These are phyloP conservation scores for Hippocampus abdominalis DNA, from an alignment of 2,113 vertebrate species.

Conservation along the genomic window DNA sequence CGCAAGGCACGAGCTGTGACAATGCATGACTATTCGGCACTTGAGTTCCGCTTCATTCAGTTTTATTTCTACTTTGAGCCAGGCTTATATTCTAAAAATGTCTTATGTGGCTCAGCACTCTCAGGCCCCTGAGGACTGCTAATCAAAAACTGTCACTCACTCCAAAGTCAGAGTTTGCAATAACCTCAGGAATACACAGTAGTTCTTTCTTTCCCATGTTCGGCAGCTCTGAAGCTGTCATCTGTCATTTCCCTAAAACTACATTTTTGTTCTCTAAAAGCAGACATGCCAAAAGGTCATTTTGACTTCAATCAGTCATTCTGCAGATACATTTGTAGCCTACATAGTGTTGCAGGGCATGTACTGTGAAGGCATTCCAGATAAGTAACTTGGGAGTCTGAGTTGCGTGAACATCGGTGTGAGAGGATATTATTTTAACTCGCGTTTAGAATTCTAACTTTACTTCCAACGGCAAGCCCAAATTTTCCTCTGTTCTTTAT, in stretches of 20 bases:
- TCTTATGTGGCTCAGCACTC: background rate
- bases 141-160: background rate
- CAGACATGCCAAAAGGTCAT: background rate
- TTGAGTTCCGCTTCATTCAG: background rate
- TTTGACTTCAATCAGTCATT: background rate
- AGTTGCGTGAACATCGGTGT: background rate
- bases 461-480: too few relatives aligned
- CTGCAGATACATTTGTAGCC: background rate
- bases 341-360: background rate
- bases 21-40: background rate
- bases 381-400: too few relatives aligned
- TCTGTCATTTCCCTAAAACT: background rate
- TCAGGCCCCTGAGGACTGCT: conserved; percentile 7
- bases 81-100: conserved; percentile 12
- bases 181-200: background rate
- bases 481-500: too few relatives aligned
- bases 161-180: conserved; percentile 6
- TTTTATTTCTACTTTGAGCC: conserved; percentile 6
- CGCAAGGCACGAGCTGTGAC: background rate
- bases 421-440: background rate
- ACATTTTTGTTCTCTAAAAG: background rate
- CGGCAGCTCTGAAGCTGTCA: background rate
- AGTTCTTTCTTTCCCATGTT: background rate
- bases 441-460: too few relatives aligned
- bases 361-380: background rate